Evolutionary conservation across 2,113 vertebrate genomes (phyloP).

Genomic region (Spea bombifrons): DNA sequence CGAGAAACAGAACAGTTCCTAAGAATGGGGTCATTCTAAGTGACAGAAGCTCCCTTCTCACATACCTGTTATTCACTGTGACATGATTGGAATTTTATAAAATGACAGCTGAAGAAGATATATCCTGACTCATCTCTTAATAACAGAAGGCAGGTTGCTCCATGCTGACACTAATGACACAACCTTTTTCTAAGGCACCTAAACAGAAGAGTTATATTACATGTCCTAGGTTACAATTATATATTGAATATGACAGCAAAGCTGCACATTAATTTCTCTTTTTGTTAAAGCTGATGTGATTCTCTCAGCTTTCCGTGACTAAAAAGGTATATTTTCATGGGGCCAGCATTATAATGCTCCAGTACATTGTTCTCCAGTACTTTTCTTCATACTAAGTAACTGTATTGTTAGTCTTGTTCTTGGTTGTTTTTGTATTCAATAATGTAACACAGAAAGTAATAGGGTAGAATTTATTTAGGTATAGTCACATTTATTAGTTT

Average conservation of each 20-base stretch:
- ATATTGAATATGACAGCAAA: conserved; percentile 40
- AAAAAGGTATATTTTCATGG: conserved; percentile 10
- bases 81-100: conserved; percentile 38
- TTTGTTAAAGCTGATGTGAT: conserved; percentile 38
- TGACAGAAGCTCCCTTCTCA: conserved; percentile 42
- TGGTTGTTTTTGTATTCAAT: no score
- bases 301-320: conserved; percentile 13
- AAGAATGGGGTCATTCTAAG: conserved; percentile 38
- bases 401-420: no score
- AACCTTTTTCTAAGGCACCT: conserved; percentile 35
- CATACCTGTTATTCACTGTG: conserved; percentile 30
- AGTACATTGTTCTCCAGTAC: no score
- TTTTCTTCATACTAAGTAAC: no score
- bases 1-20: conserved; percentile 36
- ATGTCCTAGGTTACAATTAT: conserved; percentile 12
- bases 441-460: no score
- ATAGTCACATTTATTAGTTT: no score
- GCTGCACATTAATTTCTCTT: conserved; percentile 33
- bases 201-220: conserved; percentile 33
- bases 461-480: no score
- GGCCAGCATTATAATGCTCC: no score
- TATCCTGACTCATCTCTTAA: conserved; percentile 40
- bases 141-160: conserved; percentile 29
- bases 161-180: conserved; percentile 38
- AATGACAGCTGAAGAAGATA: conserved; percentile 43